Percentiles rank a stretch among this genome's conserved stretches.
These are phyloP conservation scores for Tribolium madens DNA, from an alignment of 1,140 invertebrate genomes.

Conservation along the genomic window DNA sequence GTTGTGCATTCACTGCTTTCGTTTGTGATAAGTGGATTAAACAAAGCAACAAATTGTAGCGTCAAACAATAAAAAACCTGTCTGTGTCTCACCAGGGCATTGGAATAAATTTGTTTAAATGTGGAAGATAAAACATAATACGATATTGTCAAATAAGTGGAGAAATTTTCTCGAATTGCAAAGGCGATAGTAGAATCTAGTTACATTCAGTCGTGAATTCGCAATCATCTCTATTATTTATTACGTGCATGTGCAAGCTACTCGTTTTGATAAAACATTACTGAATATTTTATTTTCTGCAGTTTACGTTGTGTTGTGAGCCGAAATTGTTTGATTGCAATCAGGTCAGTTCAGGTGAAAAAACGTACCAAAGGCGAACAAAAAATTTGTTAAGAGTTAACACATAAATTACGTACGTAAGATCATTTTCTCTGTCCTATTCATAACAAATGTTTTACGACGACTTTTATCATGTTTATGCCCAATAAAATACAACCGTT, in stretches of 20 bases:
- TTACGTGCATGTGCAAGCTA: slow-evolving; percentile 16
- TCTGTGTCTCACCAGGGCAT: background rate
- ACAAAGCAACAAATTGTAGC: slow-evolving; percentile 1
- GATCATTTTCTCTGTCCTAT: slow-evolving; percentile 17
- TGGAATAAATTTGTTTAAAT: slow-evolving; percentile 23
- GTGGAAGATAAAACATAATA: slow-evolving; percentile 18
- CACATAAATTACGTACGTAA: slow-evolving; percentile 17
- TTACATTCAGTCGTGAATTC: slow-evolving; percentile 26
- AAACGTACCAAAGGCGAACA: background rate
- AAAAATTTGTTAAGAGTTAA: background rate
- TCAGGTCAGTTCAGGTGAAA: background rate
- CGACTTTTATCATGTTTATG: slow-evolving; percentile 31
- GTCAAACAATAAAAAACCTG: background rate
- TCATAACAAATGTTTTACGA: slow-evolving; percentile 32
- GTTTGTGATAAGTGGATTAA: slow-evolving; percentile 16
- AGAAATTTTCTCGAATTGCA: slow-evolving; percentile 18
- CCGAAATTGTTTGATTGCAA: slow-evolving; percentile 7
- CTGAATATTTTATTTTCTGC: slow-evolving; percentile 16
- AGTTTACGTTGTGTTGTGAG: slow-evolving; percentile 9
- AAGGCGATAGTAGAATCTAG: slow-evolving; percentile 1
- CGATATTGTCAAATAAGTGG: slow-evolving; percentile 25
- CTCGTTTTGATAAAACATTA: slow-evolving; percentile 27
- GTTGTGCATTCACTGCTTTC: slow-evolving; percentile 9
- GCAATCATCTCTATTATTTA: slow-evolving; percentile 24
- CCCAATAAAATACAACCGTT: slow-evolving; percentile 22